phyloP scores from a whole-genome alignment of 64 coral and sea anemone species.

The Actinia equina region DNA sequence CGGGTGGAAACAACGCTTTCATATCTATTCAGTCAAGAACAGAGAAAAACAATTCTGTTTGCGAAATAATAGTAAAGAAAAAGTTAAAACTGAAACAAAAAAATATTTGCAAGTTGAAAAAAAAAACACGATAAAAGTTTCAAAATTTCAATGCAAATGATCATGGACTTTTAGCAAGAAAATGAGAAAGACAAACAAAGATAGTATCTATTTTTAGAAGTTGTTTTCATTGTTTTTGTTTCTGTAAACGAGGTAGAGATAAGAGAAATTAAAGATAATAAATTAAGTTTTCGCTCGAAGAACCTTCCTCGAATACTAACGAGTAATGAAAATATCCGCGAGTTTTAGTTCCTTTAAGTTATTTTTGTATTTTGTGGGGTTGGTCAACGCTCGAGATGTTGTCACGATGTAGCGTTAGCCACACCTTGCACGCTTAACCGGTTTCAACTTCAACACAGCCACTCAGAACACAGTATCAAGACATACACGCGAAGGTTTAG shows the following conservation, averaged over 20 bases:
- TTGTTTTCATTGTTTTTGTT: not conserved
- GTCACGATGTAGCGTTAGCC: not conserved
- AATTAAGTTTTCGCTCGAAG: not conserved
- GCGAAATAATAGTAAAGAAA: too few species aligned
- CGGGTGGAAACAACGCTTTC: not conserved
- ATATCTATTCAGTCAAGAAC: too few species aligned
- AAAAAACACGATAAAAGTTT: not conserved
- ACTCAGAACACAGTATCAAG: not conserved
- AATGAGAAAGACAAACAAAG: not conserved
- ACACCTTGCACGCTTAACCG: not conserved
- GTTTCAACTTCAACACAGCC: slow-evolving; percentile 25
- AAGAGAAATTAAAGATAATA: not conserved
- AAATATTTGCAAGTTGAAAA: not conserved
- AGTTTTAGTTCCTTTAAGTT: not conserved
- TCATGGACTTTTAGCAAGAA: not conserved
- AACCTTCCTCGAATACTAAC: not conserved
- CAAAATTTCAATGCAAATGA: not conserved
- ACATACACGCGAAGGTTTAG: not conserved
- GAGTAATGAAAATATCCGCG: not conserved
- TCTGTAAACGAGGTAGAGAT: not conserved
- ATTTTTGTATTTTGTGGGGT: not conserved
- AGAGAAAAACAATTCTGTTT: too few species aligned
- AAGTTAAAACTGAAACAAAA: too few species aligned
- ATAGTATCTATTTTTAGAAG: not conserved
- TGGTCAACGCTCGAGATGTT: not conserved